Percentiles rank a stretch among this genome's conserved stretches.
Conservation (phyloP, 2,797 vertebrate genomes). For the Pseudochromis fuscus region DNA sequence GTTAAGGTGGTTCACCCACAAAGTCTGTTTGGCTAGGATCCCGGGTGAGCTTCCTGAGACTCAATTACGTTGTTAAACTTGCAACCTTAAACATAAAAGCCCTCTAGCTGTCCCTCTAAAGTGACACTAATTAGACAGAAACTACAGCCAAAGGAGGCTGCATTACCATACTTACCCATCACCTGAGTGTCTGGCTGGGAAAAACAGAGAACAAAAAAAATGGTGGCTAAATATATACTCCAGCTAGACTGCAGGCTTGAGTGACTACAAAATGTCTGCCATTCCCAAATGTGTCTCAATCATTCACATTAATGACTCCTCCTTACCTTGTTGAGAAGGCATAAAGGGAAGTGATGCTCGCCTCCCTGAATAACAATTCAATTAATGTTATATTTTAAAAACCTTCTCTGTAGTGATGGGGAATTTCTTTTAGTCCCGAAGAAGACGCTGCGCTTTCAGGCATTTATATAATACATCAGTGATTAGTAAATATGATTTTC, state of each 20-base stretch:
- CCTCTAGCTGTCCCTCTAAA: conserved; percentile 63
- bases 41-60: conserved; percentile 49
- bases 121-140: conserved; percentile 79
- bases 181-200: conserved; percentile 42
- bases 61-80: conserved; percentile 80
- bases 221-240: not conserved
- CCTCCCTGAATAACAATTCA: conserved; percentile 46
- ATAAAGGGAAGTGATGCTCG: conserved; percentile 33
- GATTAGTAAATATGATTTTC: conserved; percentile 63
- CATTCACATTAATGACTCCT: conserved; percentile 55
- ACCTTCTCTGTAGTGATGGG: conserved; percentile 22
- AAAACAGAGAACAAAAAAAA: conserved; percentile 32
- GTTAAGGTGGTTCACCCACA: conserved; percentile 46
- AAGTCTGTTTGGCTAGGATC: conserved; percentile 57
- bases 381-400: conserved; percentile 58
- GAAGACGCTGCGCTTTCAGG: conserved; percentile 30
- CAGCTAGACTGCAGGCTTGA: conserved; percentile 27
- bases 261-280: conserved; percentile 24
- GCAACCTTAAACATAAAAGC: conserved; percentile 75
- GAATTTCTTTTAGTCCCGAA: conserved; percentile 29
- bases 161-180: conserved; percentile 69
- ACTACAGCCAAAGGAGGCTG: conserved; percentile 50
- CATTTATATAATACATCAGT: conserved; percentile 31
- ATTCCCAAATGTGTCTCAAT: conserved; percentile 30
- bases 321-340: conserved; percentile 49